Conservation (phyloP, 2,888 invertebrate genomes). For the Lepidochrysops patricia region DNA sequence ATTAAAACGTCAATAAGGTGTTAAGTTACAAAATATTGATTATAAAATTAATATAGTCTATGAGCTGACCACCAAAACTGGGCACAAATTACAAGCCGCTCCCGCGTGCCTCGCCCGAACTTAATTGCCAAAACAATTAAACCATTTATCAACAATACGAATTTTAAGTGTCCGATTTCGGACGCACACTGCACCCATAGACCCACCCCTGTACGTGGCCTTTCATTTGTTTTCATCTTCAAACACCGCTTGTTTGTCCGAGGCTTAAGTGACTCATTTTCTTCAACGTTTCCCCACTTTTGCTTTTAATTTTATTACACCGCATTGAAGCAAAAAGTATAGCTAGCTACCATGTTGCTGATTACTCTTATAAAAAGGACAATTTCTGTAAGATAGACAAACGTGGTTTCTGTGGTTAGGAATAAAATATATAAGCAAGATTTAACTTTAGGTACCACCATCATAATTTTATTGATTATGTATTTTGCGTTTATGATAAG, state of each 20-base stretch:
- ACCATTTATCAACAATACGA: conserved; percentile 48
- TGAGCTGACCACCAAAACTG: conserved; percentile 18
- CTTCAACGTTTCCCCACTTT: background rate
- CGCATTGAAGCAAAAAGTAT: background rate
- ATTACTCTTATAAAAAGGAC: no score
- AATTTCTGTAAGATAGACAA: no score
- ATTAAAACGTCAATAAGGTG: background rate
- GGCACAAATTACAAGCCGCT: conserved; percentile 26
- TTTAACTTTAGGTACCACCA: no score
- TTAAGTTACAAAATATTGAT: background rate
- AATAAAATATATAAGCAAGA: no score
- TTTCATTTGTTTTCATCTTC: conserved; percentile 33
- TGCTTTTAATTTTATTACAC: background rate
- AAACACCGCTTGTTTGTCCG: conserved; percentile 16
- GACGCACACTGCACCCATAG: conserved; percentile 29
- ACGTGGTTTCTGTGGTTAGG: no score
- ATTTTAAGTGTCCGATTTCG: conserved; percentile 42
- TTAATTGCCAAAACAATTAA: conserved; percentile 65
- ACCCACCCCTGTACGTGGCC: conserved; percentile 31
- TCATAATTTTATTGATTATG: no score
- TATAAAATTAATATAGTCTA: conserved; percentile 9
- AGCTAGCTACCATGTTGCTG: no score
- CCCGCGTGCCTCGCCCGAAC: conserved; percentile 29
- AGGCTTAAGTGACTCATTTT: background rate
- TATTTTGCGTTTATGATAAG: no score